Conservation (phyloP, 2,113 vertebrate genomes). For the Carollia perspicillata region DNA sequence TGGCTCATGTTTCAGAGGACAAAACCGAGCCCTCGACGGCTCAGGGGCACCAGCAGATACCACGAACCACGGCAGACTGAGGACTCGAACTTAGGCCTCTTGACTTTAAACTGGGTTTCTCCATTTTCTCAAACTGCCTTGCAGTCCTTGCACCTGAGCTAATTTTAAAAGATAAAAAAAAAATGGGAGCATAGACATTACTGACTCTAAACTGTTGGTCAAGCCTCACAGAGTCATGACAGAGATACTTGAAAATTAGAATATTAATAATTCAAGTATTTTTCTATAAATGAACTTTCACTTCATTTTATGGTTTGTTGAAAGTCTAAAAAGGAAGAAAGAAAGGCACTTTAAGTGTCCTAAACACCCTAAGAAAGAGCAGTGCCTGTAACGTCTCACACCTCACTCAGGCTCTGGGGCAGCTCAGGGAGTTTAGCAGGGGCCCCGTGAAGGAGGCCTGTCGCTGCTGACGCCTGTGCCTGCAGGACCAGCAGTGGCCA, state of each 20-base stretch:
- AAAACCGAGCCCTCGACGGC: too few species aligned
- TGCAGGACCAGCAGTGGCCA: background rate
- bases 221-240: background rate
- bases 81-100: background rate
- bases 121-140: background rate
- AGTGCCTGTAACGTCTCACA: background rate
- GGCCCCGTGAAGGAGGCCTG: background rate
- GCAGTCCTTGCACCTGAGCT: background rate
- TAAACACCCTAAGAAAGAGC: background rate
- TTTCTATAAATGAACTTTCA: background rate
- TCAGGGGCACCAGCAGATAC: background rate
- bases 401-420: background rate
- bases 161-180: background rate
- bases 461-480: background rate
- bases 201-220: background rate
- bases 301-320: background rate
- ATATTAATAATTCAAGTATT: background rate
- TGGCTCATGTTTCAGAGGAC: background rate
- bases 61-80: background rate
- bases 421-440: background rate
- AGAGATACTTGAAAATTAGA: background rate
- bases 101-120: background rate
- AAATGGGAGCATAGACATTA: background rate
- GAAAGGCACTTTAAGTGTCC: background rate
- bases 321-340: slow-evolving; percentile 19